phyloP scores from a whole-genome alignment of 2,113 vertebrate genomes.

The Chionomys nivalis region DNA sequence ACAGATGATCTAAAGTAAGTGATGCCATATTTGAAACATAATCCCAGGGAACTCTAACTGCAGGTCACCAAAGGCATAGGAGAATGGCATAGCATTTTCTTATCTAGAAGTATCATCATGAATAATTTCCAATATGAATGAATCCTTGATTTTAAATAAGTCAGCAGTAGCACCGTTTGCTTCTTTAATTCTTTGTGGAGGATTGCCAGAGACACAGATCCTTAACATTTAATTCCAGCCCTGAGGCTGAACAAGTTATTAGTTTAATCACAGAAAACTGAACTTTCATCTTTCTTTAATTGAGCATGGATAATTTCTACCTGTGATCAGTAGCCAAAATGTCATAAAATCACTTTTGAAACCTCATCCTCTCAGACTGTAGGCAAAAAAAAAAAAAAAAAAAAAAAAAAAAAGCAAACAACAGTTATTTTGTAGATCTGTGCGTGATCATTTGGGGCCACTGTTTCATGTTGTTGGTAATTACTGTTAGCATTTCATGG shows the following conservation, averaged over 20 bases:
- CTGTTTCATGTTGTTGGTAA: not conserved
- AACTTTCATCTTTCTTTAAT: conserved; percentile 57
- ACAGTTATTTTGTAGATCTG: not conserved
- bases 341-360: conserved; percentile 41
- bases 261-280: conserved; percentile 56
- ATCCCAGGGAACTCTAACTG: not conserved
- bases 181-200: not conserved
- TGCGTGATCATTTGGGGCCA: not conserved
- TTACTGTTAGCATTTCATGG: conserved; percentile 21
- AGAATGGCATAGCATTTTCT: not conserved
- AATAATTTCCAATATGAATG: conserved; percentile 17
- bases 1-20: not conserved
- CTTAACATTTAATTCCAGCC: conserved; percentile 32
- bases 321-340: conserved; percentile 51
- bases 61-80: not conserved
- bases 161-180: not conserved
- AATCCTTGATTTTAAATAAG: conserved; percentile 36
- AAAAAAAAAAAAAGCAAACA: not conserved
- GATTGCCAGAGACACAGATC: not conserved
- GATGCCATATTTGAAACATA: not conserved
- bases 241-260: conserved; percentile 43
- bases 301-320: conserved; percentile 48
- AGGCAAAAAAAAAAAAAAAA: not conserved
- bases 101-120: not conserved
- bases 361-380: not conserved